phyloP scores from a whole-genome alignment of 1,140 invertebrate genomes.

The Drosophila pectinifera region DNA sequence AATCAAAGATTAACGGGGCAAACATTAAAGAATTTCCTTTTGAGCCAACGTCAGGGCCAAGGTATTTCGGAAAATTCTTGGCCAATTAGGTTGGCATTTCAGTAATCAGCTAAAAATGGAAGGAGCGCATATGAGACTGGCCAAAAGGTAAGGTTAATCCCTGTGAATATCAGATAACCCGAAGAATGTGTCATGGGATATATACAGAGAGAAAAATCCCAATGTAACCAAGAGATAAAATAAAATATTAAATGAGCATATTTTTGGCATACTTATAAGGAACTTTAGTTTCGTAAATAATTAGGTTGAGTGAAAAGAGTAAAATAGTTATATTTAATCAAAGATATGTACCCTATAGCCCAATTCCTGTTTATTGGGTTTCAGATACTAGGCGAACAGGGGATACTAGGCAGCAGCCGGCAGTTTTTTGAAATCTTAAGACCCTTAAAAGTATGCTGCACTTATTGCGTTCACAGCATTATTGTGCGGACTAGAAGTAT shows the following conservation, averaged over 20 bases:
- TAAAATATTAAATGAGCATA: no score
- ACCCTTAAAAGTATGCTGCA: no score
- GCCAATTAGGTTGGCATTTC: slow-evolving; percentile 4
- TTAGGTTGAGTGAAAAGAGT: neutral
- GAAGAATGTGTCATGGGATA: neutral
- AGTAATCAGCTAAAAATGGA: slow-evolving; percentile 1
- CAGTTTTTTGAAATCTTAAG: no score
- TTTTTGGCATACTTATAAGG: neutral
- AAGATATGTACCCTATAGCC: no score
- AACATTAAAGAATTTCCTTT: neutral
- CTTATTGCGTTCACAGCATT: no score
- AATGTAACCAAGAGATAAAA: neutral
- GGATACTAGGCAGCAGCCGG: no score
- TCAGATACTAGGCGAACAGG: no score
- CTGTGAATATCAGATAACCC: slow-evolving; percentile 36
- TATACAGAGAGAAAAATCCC: neutral
- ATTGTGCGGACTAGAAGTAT: no score
- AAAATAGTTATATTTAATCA: neutral
- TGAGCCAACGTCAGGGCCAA: neutral
- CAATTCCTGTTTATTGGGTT: no score
- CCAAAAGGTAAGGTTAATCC: slow-evolving; percentile 51
- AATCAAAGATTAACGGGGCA: neutral
- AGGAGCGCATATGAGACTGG: slow-evolving; percentile 6
- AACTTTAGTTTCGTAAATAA: neutral
- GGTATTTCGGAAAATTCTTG: neutral